Percentiles rank a stretch among this genome's conserved stretches.
These are phyloP conservation scores for Potorous gilbertii DNA, from an alignment of 2,797 vertebrate genomes.

Conservation along the genomic window DNA sequence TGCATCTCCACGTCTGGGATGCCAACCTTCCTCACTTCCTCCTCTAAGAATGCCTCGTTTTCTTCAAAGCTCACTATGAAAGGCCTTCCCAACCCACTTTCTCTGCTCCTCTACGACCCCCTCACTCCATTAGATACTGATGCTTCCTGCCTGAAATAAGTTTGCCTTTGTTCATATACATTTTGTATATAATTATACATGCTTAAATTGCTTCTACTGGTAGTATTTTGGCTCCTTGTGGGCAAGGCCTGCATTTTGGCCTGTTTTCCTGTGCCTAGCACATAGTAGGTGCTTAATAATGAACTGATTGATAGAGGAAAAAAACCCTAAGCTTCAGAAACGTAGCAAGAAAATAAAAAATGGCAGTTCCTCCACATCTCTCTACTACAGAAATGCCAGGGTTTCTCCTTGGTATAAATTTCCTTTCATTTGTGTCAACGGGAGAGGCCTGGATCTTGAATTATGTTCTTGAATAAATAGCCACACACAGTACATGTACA, in stretches of 20 bases:
- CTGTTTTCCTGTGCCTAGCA: background rate
- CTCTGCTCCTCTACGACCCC: background rate
- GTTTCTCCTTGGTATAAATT: constrained; percentile 71
- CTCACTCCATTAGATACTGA: background rate
- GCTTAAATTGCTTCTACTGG: background rate
- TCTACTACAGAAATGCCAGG: constrained; percentile 33
- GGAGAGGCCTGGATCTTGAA: constrained; percentile 50
- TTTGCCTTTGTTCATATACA: background rate
- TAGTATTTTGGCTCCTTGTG: background rate
- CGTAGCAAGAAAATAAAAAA: constrained; percentile 44
- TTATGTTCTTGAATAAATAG: constrained; percentile 72
- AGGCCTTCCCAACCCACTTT: background rate
- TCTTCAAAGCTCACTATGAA: background rate
- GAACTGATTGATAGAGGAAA: background rate
- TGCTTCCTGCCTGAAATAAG: background rate
- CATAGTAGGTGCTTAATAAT: background rate
- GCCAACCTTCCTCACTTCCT: background rate
- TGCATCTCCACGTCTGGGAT: background rate
- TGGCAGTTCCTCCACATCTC: constrained; percentile 34
- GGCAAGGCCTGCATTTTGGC: background rate
- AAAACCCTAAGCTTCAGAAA: constrained; percentile 34
- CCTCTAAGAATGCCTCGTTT: background rate
- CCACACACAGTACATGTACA: background rate
- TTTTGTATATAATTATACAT: background rate
- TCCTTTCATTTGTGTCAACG: constrained; percentile 66